Percentiles rank a stretch among this genome's conserved stretches.
These are phyloP conservation scores for Xiphophorus hellerii DNA, from an alignment of 2,113 vertebrate genomes.

Conservation along the genomic window DNA sequence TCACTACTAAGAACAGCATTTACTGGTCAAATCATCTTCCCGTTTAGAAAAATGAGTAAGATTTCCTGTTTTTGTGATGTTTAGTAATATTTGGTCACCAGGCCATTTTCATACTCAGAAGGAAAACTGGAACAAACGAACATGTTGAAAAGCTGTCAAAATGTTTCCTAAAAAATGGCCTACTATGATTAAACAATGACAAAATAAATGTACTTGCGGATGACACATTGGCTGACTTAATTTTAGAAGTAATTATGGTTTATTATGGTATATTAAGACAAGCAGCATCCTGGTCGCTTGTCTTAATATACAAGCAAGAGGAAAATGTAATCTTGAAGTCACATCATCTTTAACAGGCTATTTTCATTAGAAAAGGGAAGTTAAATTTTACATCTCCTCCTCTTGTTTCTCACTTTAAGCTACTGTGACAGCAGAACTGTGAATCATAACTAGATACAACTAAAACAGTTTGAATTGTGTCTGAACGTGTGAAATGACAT, in stretches of 20 bases:
- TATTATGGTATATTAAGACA: not conserved
- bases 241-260: not conserved
- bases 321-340: not conserved
- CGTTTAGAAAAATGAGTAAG: not conserved
- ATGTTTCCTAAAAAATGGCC: not conserved
- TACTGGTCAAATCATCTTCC: too few relatives aligned
- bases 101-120: not conserved
- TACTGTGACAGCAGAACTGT: constrained; percentile 10
- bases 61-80: not conserved
- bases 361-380: constrained; percentile 43
- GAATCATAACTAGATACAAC: constrained; percentile 8
- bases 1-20: not conserved
- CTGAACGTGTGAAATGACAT: constrained; percentile 4
- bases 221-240: not conserved
- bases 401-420: constrained; percentile 9
- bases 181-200: not conserved
- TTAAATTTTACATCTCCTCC: constrained; percentile 16
- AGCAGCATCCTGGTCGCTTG: not conserved
- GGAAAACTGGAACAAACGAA: too few relatives aligned
- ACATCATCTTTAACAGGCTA: constrained; percentile 1
- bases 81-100: not conserved
- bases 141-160: not conserved
- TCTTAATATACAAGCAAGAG: not conserved
- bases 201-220: not conserved
- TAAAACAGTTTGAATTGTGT: not conserved